Base-by-base conservation (phyloP, 1,140 invertebrate species). In the Ephestia elutella region DNA sequence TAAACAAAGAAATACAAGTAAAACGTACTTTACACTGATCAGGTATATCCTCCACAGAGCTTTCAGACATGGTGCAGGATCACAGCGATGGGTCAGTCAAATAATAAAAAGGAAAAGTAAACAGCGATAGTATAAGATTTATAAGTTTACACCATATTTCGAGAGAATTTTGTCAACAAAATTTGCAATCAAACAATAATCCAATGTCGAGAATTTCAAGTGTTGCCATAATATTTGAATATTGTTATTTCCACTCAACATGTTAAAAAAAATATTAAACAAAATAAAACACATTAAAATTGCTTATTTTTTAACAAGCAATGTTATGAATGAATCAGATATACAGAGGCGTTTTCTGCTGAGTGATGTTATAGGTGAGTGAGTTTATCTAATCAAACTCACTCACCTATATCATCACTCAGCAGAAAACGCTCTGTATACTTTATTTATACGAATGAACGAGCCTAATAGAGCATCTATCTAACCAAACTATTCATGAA, bases 11-110 rank as follows among this genome's bases (percentile, higher is more conserved):
- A 20, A 44, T 35, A 1, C n/a, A 2, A 50, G 49, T 56, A 60
- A 67, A 60, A 70, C 70, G 74, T 68, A 86, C 83, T 73, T 78
- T 84, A 63, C 71, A 80, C 30, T 86, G 82, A 0, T 86, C 83
- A 17, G 80, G 78, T 32, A 84, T 69, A 64, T 86, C 83, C 63
- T 86, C 82, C 2, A 70, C 71, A 9, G 82, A 86, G 63, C 81
- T 86, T 18, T 72, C 73, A 10, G 82, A 86, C 82, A 83, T 83
- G 56, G 61, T 72, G 32, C 17, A 15, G 15, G 11, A n/a, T 25
- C 18, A n/a, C 18, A 11, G 50, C 50, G 28, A 21, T 9, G 13
- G 13, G 20, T 21, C 5, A 53, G 13, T 11, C 21, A 53, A 53
- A 2, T 15, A 15, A 21, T 53, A 11, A 50, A 50, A 20, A 19